These are phyloP conservation scores for Prenolepis imparis DNA, from an alignment of 2,888 invertebrate genomes.

Conservation along the genomic window DNA sequence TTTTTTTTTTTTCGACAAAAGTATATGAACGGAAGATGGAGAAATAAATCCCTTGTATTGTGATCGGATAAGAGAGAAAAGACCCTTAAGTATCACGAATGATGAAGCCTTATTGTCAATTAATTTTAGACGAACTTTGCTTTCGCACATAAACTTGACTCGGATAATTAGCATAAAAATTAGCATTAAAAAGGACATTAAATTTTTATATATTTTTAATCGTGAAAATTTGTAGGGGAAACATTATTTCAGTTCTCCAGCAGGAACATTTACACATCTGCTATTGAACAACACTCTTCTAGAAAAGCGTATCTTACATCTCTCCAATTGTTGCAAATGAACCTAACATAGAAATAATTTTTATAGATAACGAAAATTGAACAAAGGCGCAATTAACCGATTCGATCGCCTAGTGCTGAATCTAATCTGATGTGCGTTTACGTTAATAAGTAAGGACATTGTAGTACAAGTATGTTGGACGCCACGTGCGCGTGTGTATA, in stretches of 20 bases:
- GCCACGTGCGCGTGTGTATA: conserved; percentile 9
- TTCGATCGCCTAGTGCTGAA: conserved; percentile 10
- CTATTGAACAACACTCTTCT: neutral
- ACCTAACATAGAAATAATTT: neutral
- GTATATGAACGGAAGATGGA: conserved; percentile 1
- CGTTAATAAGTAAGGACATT: neutral
- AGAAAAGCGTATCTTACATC: neutral
- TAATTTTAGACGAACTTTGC: conserved; percentile 9
- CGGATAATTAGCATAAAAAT: neutral
- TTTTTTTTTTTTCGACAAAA: neutral
- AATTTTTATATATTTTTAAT: neutral
- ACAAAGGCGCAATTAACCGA: conserved; percentile 13
- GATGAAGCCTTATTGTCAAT: neutral
- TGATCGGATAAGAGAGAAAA: neutral
- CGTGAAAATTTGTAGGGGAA: neutral
- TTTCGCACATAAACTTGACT: neutral
- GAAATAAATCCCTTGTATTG: neutral
- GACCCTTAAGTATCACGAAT: neutral
- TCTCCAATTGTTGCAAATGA: neutral
- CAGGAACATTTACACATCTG: neutral
- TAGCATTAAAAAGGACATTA: neutral
- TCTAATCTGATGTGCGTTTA: neutral
- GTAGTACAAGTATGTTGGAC: neutral
- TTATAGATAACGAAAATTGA: neutral
- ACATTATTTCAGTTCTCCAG: neutral